Evolutionary conservation across 2,888 invertebrate genomes (phyloP).

Genomic region (Microctonus hyperodae): DNA sequence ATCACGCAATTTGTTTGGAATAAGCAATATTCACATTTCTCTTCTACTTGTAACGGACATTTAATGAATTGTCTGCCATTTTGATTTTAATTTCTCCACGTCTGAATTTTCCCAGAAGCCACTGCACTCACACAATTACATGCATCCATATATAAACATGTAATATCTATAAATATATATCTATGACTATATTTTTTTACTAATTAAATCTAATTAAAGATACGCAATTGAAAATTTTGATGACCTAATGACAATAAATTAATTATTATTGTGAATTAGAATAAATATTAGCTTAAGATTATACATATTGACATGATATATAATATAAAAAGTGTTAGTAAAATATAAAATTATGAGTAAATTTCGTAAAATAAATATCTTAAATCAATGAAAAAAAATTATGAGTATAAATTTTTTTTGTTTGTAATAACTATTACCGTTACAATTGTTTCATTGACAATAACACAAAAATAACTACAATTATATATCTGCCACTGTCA

Average conservation of each 20-base stretch:
- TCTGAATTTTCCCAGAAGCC: slow-evolving; percentile 54
- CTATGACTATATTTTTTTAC: background rate
- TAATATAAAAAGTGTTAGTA: too few species aligned
- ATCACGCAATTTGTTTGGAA: slow-evolving; percentile 13
- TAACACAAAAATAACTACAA: background rate
- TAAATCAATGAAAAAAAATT: background rate
- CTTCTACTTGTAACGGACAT: slow-evolving; percentile 16
- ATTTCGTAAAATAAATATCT: background rate
- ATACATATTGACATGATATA: background rate
- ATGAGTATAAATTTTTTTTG: background rate
- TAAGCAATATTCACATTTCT: slow-evolving; percentile 37
- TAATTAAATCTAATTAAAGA: background rate
- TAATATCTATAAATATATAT: background rate
- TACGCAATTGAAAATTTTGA: slow-evolving; percentile 1
- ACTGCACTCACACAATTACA: slow-evolving; percentile 25
- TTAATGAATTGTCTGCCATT: slow-evolving; percentile 43
- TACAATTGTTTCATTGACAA: background rate
- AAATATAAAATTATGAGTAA: too few species aligned
- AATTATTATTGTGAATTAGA: background rate
- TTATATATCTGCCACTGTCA: background rate
- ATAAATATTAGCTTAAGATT: background rate
- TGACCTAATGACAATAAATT: background rate
- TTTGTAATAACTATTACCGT: background rate
- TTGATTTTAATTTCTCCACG: slow-evolving; percentile 43
- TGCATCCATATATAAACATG: background rate